Evolutionary conservation across 1,140 invertebrate species (phyloP).

Genomic region (Trichonephila clavipes): DNA sequence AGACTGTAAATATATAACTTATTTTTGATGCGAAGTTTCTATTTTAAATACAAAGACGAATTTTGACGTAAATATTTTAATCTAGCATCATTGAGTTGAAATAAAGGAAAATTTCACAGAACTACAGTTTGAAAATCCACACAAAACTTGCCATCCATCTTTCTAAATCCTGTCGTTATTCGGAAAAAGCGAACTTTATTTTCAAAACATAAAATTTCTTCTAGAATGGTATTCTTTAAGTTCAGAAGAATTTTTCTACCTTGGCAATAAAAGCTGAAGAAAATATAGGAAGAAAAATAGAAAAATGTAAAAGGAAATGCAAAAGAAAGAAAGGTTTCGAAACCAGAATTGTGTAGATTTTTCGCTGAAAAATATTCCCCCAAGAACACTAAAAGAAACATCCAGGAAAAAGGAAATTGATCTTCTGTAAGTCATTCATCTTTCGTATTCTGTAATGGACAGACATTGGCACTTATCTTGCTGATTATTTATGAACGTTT

Average conservation of each 20-base stretch:
- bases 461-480: neutral
- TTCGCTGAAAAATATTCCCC: neutral
- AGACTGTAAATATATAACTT: too few species aligned
- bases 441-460: neutral
- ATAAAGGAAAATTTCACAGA: too few species aligned
- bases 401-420: slow-evolving; percentile 34
- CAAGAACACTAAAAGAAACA: neutral
- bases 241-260: neutral
- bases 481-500: neutral
- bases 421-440: slow-evolving; percentile 51
- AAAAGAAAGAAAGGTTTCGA: neutral
- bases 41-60: too few species aligned
- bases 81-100: too few species aligned
- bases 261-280: slow-evolving; percentile 21
- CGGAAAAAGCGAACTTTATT: neutral
- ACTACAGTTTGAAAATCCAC: too few species aligned
- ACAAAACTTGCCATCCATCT: neutral
- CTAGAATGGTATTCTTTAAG: neutral
- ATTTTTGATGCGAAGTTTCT: too few species aligned
- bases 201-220: slow-evolving; percentile 30
- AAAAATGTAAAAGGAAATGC: slow-evolving; percentile 9
- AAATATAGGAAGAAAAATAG: neutral
- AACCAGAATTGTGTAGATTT: slow-evolving; percentile 7
- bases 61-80: too few species aligned
- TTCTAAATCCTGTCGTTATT: neutral